These are phyloP conservation scores for Catostylus mosaicus DNA, from an alignment of 30 jellyfish, hydroid and myxozoan genomes.

Conservation along the genomic window DNA sequence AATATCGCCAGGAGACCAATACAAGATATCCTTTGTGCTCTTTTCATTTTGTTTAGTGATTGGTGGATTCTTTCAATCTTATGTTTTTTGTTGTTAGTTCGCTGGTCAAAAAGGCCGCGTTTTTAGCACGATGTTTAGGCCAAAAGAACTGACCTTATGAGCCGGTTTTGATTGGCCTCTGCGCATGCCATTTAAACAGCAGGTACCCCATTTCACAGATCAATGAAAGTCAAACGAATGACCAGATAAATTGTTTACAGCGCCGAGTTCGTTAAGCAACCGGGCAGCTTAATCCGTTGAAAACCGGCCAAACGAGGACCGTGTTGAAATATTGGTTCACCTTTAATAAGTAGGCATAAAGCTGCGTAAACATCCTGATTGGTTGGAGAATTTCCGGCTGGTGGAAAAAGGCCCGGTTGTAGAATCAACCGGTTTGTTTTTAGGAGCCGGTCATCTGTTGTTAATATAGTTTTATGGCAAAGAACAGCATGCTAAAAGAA, in stretches of 20 bases:
- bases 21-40: neutral
- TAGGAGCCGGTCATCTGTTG: no score
- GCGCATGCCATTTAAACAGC: conserved; percentile 47
- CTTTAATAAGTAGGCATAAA: no score
- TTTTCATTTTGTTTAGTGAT: neutral
- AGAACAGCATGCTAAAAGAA: no score
- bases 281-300: no score
- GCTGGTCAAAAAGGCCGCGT: conserved; percentile 22
- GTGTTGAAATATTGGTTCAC: no score
- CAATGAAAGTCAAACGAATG: conserved; percentile 14
- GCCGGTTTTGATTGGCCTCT: conserved; percentile 36
- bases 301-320: no score
- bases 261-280: neutral
- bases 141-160: conserved; percentile 46
- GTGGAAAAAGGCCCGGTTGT: no score
- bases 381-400: no score
- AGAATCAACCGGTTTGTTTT: no score
- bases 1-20: neutral
- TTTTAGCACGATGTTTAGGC: conserved; percentile 12
- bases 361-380: no score
- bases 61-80: neutral
- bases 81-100: neutral
- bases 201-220: conserved; percentile 27
- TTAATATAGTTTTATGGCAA: no score
- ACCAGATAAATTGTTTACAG: neutral